Evolutionary conservation across 2,113 vertebrate species (phyloP).

Genomic region (Laticauda colubrina): DNA sequence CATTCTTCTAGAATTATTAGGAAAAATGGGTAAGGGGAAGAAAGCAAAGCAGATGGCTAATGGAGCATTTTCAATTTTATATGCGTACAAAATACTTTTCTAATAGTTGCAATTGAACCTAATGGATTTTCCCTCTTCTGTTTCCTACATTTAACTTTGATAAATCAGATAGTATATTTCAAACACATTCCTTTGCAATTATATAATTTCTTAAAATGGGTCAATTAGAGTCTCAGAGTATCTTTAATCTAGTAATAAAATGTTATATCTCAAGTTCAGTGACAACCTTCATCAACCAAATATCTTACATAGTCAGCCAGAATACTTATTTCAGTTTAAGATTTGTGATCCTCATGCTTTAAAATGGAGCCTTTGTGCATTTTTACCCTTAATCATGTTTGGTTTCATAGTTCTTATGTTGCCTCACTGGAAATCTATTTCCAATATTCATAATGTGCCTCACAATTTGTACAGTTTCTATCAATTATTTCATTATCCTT

Average conservation of each 20-base stretch:
- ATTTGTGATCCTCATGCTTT: background rate
- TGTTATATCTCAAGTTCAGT: slow-evolving; percentile 7
- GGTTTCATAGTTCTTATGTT: background rate
- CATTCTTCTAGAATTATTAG: background rate
- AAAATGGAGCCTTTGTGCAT: background rate
- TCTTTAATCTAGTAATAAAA: background rate
- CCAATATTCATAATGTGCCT: rapidly evolving
- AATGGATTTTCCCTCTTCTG: background rate
- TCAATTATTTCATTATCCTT: background rate
- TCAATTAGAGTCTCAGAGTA: background rate
- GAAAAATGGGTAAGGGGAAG: background rate
- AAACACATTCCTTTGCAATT: slow-evolving; percentile 5
- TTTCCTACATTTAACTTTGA: slow-evolving; percentile 10
- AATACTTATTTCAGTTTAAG: background rate
- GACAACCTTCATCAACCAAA: slow-evolving; percentile 26
- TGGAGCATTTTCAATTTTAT: background rate
- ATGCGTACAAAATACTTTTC: background rate
- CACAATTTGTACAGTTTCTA: background rate
- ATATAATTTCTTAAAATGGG: background rate
- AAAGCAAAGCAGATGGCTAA: background rate
- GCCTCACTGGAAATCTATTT: background rate
- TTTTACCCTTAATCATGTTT: background rate
- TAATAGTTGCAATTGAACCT: background rate
- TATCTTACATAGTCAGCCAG: slow-evolving; percentile 14
- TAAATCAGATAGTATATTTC: slow-evolving; percentile 5